Percentiles rank a stretch among this genome's conserved stretches.
Evolutionary conservation across 2,113 vertebrate genomes (phyloP).

Genomic region (Myodes glareolus): DNA sequence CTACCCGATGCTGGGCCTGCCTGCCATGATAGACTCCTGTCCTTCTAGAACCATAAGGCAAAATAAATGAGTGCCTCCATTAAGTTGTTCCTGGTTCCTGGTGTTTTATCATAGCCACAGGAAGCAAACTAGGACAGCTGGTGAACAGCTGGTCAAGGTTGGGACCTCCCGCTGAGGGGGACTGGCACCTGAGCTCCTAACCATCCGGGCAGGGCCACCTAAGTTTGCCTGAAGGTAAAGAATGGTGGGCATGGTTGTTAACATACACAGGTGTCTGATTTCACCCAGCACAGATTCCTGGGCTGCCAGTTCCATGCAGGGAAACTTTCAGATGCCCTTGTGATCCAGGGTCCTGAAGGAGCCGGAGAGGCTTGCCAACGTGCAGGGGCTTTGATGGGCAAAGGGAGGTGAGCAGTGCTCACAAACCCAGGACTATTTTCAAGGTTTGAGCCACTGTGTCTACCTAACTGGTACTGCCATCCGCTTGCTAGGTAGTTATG

Average conservation of each 20-base stretch:
- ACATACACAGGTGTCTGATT: background rate
- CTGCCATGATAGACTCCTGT: background rate
- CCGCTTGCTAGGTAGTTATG: background rate
- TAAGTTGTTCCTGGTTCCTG: background rate
- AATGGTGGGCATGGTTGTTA: background rate
- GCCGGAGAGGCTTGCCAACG: background rate
- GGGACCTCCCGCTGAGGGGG: background rate
- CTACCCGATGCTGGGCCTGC: background rate
- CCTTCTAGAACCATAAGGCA: background rate
- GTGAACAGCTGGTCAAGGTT: background rate
- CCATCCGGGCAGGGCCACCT: background rate
- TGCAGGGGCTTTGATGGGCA: background rate
- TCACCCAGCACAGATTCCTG: fast-evolving
- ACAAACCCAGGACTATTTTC: background rate
- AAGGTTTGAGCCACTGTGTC: background rate
- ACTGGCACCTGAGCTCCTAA: background rate
- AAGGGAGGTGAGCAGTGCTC: background rate
- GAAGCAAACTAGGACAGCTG: background rate
- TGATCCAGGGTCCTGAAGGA: background rate
- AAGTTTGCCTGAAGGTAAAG: background rate
- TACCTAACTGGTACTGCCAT: background rate
- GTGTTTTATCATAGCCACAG: background rate
- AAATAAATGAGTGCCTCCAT: background rate
- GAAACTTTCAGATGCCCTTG: background rate
- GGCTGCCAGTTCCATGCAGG: background rate